A percentile compares a stretch with the other conserved stretches of the same genome.
Evolutionary conservation across 30 jellyfish, hydroid and myxozoan genomes (phyloP).

Genomic region (Sanderia malayensis): DNA sequence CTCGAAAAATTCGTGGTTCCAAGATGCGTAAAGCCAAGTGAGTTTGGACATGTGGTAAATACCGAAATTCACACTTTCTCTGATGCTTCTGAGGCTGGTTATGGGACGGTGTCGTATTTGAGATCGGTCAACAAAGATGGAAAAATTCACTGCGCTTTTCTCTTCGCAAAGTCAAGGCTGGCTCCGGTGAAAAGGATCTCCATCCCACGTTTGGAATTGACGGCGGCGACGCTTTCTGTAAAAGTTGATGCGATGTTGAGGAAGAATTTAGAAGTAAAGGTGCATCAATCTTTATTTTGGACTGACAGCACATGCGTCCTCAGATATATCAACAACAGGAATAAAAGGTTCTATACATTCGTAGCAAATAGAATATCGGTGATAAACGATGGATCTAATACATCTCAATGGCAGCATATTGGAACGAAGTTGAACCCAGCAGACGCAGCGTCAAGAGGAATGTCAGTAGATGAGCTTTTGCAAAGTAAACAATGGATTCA

Average conservation of each 20-base stretch:
- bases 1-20: too few species aligned
- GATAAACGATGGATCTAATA: constrained; percentile 24
- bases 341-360: constrained; percentile 6
- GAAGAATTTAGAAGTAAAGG: not conserved
- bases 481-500: constrained; percentile 25
- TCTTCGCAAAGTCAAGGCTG: constrained; percentile 26
- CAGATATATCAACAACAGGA: not conserved
- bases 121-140: constrained; percentile 26
- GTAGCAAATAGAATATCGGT: constrained; percentile 35
- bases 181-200: constrained; percentile 23
- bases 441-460: constrained; percentile 63
- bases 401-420: constrained; percentile 45
- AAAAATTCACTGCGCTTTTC: constrained; percentile 14
- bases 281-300: not conserved
- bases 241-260: constrained; percentile 1
- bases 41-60: constrained; percentile 12
- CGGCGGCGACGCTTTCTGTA: not conserved
- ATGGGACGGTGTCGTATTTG: constrained; percentile 35
- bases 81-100: constrained; percentile 29
- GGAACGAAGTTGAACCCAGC: constrained; percentile 39
- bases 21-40: constrained; percentile 5
- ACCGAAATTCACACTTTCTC: constrained; percentile 43
- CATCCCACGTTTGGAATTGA: not conserved
- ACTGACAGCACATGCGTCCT: not conserved
- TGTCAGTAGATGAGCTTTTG: not conserved